Base-by-base conservation (phyloP, 2,888 invertebrate species). In the Pediacus dermestoides region DNA sequence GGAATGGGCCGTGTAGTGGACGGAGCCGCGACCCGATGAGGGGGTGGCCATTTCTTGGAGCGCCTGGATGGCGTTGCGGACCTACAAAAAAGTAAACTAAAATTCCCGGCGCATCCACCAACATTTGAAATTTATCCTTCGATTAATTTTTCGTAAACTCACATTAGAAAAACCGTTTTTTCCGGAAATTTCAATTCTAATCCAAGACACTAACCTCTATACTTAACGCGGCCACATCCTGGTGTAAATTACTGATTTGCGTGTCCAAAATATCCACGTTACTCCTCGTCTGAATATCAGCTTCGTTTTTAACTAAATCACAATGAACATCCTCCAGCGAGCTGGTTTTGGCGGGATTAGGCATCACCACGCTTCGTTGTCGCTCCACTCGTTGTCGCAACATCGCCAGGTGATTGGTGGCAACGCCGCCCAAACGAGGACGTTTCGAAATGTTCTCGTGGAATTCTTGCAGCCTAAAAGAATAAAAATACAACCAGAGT, bases 221-320 rank as follows among this genome's bases (percentile, higher is more conserved):
- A 60, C 89, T 89, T 25, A 91, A 76, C 13, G 86, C 82, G 1
- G 88, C 88, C 11, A 91, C 88, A 65, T 91, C 89, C 56, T 89
- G 86, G 61, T 90, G 89, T 44, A 90, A 68, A 27, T 82, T 82
- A 8, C 85, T 81, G 31, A 90, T 85, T 66, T 89, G 89, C 1
- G 82, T 83, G 60, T 90, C 90, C 23, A 90, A 72, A 52, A 85
- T 74, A 56, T 89, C 90, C 8, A 85, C 80, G 4, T 70, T 66
- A 41, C 57, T 65, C 34, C 63, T 55, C 4, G 67, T 66, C 42
- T 64, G 34, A 15, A 26, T 38, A 15, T 39, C 35, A 11, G 18
- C 7, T 13, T 28, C 14, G 14, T 8, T 28, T 13, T 16, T 10
- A 4, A 30, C 58, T 18, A 60, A 55, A 46, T 80, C 80, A 55